phyloP scores from a whole-genome alignment of 2,113 vertebrate genomes.

The Jaculus jaculus region DNA sequence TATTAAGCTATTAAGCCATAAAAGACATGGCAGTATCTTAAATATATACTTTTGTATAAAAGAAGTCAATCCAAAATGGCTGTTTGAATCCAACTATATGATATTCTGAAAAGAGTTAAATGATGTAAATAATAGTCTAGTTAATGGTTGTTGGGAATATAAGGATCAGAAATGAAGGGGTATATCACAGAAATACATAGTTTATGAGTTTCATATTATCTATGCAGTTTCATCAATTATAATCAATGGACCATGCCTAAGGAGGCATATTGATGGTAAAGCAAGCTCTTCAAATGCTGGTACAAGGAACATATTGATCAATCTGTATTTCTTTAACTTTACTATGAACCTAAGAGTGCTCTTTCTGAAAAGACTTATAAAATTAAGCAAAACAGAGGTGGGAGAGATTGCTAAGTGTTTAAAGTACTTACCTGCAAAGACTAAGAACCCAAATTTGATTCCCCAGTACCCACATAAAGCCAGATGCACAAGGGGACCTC shows the following conservation, averaged over 20 bases:
- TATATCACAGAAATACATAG: neutral
- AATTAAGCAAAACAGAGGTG: no score
- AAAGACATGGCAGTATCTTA: neutral
- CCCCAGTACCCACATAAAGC: no score
- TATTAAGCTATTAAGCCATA: neutral
- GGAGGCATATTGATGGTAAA: neutral
- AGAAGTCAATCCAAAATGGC: neutral
- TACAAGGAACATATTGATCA: neutral
- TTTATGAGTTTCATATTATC: neutral
- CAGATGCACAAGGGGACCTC: no score
- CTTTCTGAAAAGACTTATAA: neutral
- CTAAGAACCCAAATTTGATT: no score
- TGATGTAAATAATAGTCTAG: neutral
- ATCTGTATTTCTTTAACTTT: neutral
- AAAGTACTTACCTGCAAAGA: no score
- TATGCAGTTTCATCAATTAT: neutral
- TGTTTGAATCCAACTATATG: neutral
- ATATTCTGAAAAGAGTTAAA: neutral
- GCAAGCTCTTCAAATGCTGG: neutral
- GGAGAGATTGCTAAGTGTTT: no score
- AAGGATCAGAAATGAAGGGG: neutral
- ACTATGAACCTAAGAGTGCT: neutral
- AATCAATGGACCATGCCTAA: neutral
- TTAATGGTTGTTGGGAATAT: neutral
- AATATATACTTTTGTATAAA: neutral